Evolutionary conservation across 2,888 invertebrate genomes (phyloP).

Genomic region (Anoncus sp.): DNA sequence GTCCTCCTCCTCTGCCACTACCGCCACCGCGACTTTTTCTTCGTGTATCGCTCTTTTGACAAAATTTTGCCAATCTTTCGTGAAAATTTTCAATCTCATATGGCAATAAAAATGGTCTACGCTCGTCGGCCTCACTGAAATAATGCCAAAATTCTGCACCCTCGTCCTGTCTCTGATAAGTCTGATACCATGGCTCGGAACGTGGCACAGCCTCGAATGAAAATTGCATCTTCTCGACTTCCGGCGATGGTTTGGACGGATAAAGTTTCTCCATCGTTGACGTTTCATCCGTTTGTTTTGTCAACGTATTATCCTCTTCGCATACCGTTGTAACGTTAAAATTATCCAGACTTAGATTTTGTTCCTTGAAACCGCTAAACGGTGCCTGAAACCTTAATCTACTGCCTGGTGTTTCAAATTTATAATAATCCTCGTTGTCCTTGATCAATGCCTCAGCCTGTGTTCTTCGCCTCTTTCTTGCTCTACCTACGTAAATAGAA

Average conservation of each 20-base stretch:
- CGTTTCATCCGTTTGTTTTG: conserved; percentile 42
- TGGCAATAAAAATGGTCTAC: conserved; percentile 88
- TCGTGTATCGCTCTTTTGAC: conserved; percentile 66
- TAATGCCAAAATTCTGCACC: conserved; percentile 87
- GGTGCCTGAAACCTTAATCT: conserved; percentile 83
- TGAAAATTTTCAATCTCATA: conserved; percentile 87
- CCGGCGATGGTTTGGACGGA: conserved; percentile 81
- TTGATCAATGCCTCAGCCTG: conserved; percentile 86
- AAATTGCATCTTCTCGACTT: conserved; percentile 87
- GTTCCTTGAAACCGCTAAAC: conserved; percentile 82
- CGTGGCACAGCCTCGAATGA: conserved; percentile 91
- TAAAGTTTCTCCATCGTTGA: conserved; percentile 70
- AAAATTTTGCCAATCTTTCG: conserved; percentile 73
- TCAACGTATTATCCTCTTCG: conserved; percentile 75
- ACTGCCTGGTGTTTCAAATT: conserved; percentile 83
- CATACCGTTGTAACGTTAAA: background rate
- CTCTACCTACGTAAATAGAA: conserved; percentile 72
- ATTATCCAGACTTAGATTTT: conserved; percentile 12
- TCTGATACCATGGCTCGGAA: conserved; percentile 91
- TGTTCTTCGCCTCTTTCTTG: conserved; percentile 83
- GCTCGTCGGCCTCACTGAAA: conserved; percentile 85
- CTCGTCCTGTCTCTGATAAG: conserved; percentile 90
- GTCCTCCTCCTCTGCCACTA: conserved; percentile 44
- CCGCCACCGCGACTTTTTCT: conserved; percentile 57
- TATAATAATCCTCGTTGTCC: conserved; percentile 86